Evolutionary conservation across 2,797 vertebrate species (phyloP).

Genomic region (Chloroceryle inda): DNA sequence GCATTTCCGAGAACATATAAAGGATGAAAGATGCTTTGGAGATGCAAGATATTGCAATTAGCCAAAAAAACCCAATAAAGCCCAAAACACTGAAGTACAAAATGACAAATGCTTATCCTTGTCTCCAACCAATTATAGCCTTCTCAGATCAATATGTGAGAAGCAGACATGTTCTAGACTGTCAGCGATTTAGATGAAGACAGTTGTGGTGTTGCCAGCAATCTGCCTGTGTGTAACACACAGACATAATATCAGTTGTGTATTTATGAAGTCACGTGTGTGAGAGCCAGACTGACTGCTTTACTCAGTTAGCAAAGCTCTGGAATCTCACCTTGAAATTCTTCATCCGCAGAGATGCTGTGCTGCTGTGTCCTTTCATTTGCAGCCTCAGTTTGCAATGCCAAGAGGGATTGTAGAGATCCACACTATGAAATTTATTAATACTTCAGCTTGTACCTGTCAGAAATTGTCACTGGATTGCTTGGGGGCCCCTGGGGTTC

Average conservation of each 20-base stretch:
- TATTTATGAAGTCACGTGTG: background rate
- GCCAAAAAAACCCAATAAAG: background rate
- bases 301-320: constrained; percentile 5
- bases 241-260: background rate
- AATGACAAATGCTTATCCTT: background rate
- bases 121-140: background rate
- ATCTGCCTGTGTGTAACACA: background rate
- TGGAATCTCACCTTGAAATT: constrained; percentile 10
- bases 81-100: background rate
- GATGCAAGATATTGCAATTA: background rate
- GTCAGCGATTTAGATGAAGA: background rate
- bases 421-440: constrained; percentile 20
- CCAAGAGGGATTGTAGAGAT: constrained; percentile 12
- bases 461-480: background rate
- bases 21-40: background rate
- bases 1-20: background rate
- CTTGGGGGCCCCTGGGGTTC: background rate
- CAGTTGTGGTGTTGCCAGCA: background rate
- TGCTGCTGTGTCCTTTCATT: constrained; percentile 7
- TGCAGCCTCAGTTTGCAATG: background rate
- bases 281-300: background rate
- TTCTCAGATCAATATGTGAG: background rate
- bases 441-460: constrained; percentile 17
- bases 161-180: background rate
- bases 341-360: background rate